These are phyloP conservation scores for Periplaneta americana DNA, from an alignment of 1,140 invertebrate species.

Conservation along the genomic window DNA sequence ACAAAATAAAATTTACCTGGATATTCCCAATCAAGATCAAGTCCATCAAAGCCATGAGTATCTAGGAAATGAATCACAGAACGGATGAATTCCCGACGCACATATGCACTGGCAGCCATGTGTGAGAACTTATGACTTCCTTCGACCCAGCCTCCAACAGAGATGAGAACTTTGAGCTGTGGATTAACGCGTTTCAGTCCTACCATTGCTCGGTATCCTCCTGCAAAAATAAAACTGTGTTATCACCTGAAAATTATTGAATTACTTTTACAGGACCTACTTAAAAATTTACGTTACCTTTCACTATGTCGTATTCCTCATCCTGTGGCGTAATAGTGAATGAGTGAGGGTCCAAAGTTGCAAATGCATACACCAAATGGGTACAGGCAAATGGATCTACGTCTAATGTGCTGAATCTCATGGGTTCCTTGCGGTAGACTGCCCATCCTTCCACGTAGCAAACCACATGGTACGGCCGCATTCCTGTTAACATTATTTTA, in stretches of 20 bases:
- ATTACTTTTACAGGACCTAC: neutral
- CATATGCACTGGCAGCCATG: slow-evolving; percentile 35
- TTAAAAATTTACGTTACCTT: slow-evolving; percentile 32
- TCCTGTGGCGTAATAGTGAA: slow-evolving; percentile 51
- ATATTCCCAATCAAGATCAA: slow-evolving; percentile 56
- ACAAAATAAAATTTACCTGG: slow-evolving; percentile 32
- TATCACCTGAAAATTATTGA: neutral
- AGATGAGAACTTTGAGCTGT: slow-evolving; percentile 42
- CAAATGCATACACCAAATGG: slow-evolving; percentile 75
- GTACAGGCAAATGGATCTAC: slow-evolving; percentile 69
- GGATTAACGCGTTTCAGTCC: slow-evolving; percentile 48
- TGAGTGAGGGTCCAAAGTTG: slow-evolving; percentile 58
- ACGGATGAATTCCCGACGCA: slow-evolving; percentile 39
- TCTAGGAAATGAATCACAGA: slow-evolving; percentile 47
- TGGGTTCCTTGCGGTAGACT: slow-evolving; percentile 56
- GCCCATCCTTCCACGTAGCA: slow-evolving; percentile 65
- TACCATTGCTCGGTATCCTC: slow-evolving; percentile 47
- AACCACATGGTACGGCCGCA: slow-evolving; percentile 40
- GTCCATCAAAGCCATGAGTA: slow-evolving; percentile 52
- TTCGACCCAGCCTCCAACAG: slow-evolving; percentile 47
- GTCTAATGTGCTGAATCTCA: slow-evolving; percentile 56
- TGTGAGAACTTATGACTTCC: slow-evolving; percentile 39
- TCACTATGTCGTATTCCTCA: slow-evolving; percentile 45
- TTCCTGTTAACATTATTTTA: neutral
- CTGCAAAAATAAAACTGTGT: slow-evolving; percentile 30